Evolutionary conservation across 1,140 invertebrate species (phyloP).

Genomic region (Triops longicaudatus): DNA sequence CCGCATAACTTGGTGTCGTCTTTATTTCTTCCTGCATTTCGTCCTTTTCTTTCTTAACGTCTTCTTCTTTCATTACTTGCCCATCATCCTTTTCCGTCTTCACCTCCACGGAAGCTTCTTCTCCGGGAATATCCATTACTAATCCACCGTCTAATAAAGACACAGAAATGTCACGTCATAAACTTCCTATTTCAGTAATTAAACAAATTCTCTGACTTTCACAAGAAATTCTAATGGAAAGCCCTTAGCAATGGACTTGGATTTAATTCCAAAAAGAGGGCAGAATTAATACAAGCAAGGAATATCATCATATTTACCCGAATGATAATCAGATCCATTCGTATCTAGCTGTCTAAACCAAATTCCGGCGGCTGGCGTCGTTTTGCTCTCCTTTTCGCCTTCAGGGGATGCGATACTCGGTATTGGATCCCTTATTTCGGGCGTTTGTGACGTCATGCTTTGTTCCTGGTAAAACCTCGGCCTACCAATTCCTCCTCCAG

Average conservation of each 20-base stretch:
- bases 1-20: not conserved
- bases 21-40: conserved; percentile 42
- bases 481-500: not conserved
- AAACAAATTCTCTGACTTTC: too few species aligned
- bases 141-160: not conserved
- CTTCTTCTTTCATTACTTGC: conserved; percentile 35
- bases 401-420: not conserved
- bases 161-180: not conserved
- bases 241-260: too few species aligned
- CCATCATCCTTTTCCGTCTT: conserved; percentile 25
- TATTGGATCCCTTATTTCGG: not conserved
- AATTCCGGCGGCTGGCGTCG: conserved; percentile 13
- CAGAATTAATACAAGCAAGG: too few species aligned
- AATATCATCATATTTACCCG: not conserved
- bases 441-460: not conserved
- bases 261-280: too few species aligned
- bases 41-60: conserved; percentile 38
- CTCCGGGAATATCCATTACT: conserved; percentile 17
- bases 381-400: conserved; percentile 33
- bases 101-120: conserved; percentile 28
- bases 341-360: conserved; percentile 31
- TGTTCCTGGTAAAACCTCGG: conserved; percentile 7
- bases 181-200: too few species aligned
- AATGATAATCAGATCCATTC: conserved; percentile 32
- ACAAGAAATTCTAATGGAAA: too few species aligned